Evolutionary conservation across 2,888 invertebrate species (phyloP).

Genomic region (Furcula furcula): DNA sequence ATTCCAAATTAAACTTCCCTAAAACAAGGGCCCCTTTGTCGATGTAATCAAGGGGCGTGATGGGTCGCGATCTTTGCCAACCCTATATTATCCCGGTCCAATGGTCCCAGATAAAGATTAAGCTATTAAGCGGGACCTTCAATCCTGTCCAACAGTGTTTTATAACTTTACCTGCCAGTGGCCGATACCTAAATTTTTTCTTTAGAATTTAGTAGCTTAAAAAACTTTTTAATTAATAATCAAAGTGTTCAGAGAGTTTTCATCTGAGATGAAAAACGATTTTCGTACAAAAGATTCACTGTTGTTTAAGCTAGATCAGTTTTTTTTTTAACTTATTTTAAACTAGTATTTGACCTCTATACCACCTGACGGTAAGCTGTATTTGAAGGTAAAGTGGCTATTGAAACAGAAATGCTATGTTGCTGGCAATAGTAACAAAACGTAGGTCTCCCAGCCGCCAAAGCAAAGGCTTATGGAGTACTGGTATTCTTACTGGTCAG

Average conservation of each 20-base stretch:
- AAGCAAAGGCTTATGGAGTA: too few species aligned
- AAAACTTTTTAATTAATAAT: neutral
- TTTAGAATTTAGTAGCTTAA: constrained; percentile 4
- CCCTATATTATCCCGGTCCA: constrained; percentile 52
- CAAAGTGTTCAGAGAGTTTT: neutral
- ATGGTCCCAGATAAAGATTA: constrained; percentile 54
- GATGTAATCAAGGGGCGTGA: constrained; percentile 39
- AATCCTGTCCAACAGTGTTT: constrained; percentile 18
- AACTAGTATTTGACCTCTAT: too few species aligned
- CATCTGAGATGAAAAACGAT: neutral
- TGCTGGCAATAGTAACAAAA: too few species aligned
- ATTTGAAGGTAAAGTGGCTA: too few species aligned
- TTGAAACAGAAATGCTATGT: too few species aligned
- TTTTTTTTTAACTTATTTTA: too few species aligned
- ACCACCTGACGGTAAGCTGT: too few species aligned
- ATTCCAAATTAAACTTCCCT: constrained; percentile 44
- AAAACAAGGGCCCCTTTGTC: constrained; percentile 42
- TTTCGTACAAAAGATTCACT: too few species aligned
- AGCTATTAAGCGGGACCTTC: constrained; percentile 39
- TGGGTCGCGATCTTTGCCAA: constrained; percentile 37
- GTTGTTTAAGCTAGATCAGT: too few species aligned
- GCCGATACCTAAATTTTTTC: constrained; percentile 9
- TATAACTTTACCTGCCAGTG: constrained; percentile 20
- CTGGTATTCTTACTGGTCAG: too few species aligned
- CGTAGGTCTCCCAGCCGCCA: too few species aligned